Conservation (phyloP, 2,113 vertebrate genomes). For the Mesoclemmys tuberculata region DNA sequence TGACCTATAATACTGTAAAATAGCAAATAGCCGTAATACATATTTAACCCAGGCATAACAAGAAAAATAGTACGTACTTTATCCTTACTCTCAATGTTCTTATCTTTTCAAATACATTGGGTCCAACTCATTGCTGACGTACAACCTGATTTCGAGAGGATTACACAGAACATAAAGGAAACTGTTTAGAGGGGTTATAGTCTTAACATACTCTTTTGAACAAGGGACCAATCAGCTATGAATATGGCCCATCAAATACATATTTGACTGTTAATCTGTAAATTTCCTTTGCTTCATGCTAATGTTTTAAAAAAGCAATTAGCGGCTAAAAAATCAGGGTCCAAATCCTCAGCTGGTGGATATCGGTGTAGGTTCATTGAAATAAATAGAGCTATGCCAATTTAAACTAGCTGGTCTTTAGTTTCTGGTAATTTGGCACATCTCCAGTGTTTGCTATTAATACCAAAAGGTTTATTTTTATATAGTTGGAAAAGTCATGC, state of each 20-base stretch:
- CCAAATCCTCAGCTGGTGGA: neutral
- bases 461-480: neutral
- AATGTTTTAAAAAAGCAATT: neutral
- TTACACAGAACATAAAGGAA: neutral
- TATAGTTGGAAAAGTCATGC: neutral
- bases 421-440: neutral
- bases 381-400: neutral
- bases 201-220: neutral
- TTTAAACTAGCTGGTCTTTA: neutral
- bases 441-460: neutral
- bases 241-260: neutral
- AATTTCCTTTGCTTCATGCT: neutral
- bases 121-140: neutral
- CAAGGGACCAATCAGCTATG: neutral
- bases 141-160: neutral
- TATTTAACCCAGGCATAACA: neutral
- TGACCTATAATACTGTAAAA: neutral
- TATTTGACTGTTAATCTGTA: neutral
- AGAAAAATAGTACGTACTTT: neutral
- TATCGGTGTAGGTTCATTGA: neutral
- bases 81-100: neutral
- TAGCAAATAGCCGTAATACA: neutral
- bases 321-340: neutral
- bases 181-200: neutral
- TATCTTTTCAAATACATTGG: neutral